Base-by-base conservation (phyloP, 2,888 invertebrate genomes). In the Brachyptera risi region DNA sequence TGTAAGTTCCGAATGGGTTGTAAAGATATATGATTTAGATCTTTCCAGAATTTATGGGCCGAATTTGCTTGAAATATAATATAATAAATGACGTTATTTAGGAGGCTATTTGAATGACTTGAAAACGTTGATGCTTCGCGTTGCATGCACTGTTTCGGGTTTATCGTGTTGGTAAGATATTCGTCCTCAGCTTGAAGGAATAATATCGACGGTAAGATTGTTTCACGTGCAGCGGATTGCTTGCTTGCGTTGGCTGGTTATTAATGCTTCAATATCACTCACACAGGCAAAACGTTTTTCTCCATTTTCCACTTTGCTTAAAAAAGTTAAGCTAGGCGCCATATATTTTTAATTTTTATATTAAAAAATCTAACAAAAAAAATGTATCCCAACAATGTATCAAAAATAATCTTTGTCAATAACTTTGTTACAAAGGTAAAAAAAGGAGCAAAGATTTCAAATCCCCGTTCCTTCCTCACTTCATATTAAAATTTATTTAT, bases 321-420 rank as follows among this genome's bases (percentile, higher is more conserved):
- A 57, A 62, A 61, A 51, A 51, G 24, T 51, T 23, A 54, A 61
- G 64, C 62, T 60, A 63, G 44, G 59, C 60, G 64, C 47, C 57
- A 64, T 50, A 40, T 58, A 24, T 61, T 54, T 63, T 62, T 63
- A 62, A 63, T 66, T 63, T 62, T 65, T 67, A 65, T 71, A 69
- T 76, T 75, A 75, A 76, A 69, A 77, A 77, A 76, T 77, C 75
- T 78, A 78, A 78, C 77, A 78, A 78, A 78, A 54, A 54, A 78
- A 77, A 77, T 68, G 68, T 68, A 76, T 77, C 76, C 81, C 80
- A 81, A 82, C 80, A 81, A 79, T 78, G 81, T 83, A 82, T 82
- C 82, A 83, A 82, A 82, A 82, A 82, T 83, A 82, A 79, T 80
- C 80, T 79, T 78, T 78, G 78, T 78, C 69, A 70, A 68, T 68